Conservation (phyloP, 2,888 invertebrate species). For the Papilio gigon region DNA sequence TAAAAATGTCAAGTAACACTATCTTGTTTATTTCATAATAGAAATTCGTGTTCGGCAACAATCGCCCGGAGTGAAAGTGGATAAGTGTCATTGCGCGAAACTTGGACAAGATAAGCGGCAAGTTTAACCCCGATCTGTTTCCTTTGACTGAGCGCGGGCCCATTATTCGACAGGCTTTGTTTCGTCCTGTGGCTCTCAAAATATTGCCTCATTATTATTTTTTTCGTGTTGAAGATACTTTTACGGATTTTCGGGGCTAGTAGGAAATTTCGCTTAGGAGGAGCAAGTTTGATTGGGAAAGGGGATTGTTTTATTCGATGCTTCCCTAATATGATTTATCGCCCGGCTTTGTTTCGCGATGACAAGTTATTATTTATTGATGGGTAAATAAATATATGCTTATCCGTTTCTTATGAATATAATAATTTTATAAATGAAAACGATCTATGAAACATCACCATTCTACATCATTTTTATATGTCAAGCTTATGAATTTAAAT, state of each 20-base stretch:
- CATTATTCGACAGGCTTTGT: conserved; percentile 70
- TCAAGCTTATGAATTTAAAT: too few relatives aligned
- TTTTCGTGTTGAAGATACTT: conserved; percentile 56
- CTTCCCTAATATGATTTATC: conserved; percentile 44
- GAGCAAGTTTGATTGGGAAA: conserved; percentile 36
- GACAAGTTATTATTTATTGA: conserved; percentile 30
- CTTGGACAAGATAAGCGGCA: conserved; percentile 62
- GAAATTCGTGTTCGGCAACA: conserved; percentile 51
- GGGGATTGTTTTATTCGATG: conserved; percentile 45
- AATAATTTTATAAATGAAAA: not conserved
- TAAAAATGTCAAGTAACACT: not conserved
- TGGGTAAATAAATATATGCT: conserved; percentile 5
- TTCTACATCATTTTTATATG: too few relatives aligned
- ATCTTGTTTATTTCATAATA: conserved; percentile 33
- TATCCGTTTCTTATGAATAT: not conserved
- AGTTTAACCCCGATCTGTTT: conserved; percentile 58
- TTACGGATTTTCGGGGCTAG: conserved; percentile 54
- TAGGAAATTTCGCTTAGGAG: conserved; percentile 54
- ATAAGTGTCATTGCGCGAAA: conserved; percentile 70
- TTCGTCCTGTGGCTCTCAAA: conserved; percentile 63
- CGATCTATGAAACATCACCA: too few relatives aligned
- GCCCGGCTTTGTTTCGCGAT: conserved; percentile 21
- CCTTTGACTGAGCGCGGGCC: conserved; percentile 54
- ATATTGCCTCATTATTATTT: conserved; percentile 67
- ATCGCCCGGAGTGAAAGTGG: conserved; percentile 64